These are phyloP conservation scores for Drosophila funebris DNA, from an alignment of 1,140 invertebrate genomes.

Conservation along the genomic window DNA sequence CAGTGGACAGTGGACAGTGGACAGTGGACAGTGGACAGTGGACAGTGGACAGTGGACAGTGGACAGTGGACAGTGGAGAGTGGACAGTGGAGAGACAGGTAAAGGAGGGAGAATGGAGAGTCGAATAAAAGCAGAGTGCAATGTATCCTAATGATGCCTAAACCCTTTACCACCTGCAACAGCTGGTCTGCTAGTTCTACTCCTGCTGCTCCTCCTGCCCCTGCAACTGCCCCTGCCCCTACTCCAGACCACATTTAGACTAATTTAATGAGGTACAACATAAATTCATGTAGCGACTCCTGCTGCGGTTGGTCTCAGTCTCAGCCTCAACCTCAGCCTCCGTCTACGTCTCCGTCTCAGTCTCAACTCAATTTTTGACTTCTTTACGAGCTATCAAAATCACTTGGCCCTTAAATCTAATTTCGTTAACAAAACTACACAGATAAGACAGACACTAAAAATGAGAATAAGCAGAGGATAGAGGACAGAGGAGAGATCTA, in stretches of 20 bases:
- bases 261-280: constrained; percentile 80
- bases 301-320: constrained; percentile 64
- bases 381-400: constrained; percentile 81
- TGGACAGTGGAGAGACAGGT: too few relatives aligned
- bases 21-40: too few relatives aligned
- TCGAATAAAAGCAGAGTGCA: too few relatives aligned
- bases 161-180: constrained; percentile 39
- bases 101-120: too few relatives aligned
- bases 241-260: constrained; percentile 56
- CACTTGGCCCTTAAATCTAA: constrained; percentile 78
- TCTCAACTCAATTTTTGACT: constrained; percentile 70
- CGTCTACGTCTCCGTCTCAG: constrained; percentile 30
- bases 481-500: constrained; percentile 14
- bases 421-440: constrained; percentile 73
- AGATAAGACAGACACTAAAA: constrained; percentile 63
- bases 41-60: too few relatives aligned
- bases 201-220: background rate
- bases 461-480: background rate
- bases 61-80: too few relatives aligned
- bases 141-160: constrained; percentile 24
- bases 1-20: too few relatives aligned
- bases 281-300: constrained; percentile 67
- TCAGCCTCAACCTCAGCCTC: constrained; percentile 10
- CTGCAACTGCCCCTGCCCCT: constrained; percentile 19
- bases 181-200: constrained; percentile 9